Evolutionary conservation across 2,113 vertebrate genomes (phyloP), one percentile per base, ranked within the genome.

Genomic region (Struthio camelus): DNA sequence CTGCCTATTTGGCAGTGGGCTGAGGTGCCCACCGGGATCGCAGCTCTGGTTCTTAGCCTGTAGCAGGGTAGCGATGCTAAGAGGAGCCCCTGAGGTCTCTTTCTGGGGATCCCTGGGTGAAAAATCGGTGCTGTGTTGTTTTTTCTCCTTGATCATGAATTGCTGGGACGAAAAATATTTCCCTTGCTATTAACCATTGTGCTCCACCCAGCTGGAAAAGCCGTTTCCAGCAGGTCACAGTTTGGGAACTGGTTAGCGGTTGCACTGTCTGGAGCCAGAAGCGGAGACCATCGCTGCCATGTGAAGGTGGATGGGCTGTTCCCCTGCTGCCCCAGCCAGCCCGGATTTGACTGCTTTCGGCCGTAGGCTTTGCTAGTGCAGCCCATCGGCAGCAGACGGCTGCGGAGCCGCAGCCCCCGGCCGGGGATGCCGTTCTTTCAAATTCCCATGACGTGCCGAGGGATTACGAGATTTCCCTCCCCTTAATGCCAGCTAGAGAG

Each of bases 151-250:
- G 25, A 14, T 59, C 34, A 0, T 6, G 11, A 83, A 85, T 58
- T 67, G 65, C 87, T 66, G 75, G 56, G 79, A 32, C 2, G 38
- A 69, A 84, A 94, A 96, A 93, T 86, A 86, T 96, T 97, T 96
- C 75, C 84, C 94, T 97, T 78, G 44, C 81, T 92, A 36, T 85
- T 42, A 62, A 67, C 69, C 92, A 14, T 66, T 2, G 48, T 16
- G 27, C 91, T 93, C 94, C 96, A 77, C 89, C 93, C 69, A 11
- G 0, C 25, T 73, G 96, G 84, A 89, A 87, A 78, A 93, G 78
- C 89, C 9, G 0, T 72, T 94, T 72, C 27, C 93, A 90, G 87
- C 81, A 25, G 88, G 54, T 23, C 12, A 56, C 44, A 48, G 16
- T 79, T 44, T 9, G 90, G 79, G 90, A 46, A 67, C 46, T 0